Conservation (phyloP, 2,888 invertebrate genomes). For the Clostera curtula region DNA sequence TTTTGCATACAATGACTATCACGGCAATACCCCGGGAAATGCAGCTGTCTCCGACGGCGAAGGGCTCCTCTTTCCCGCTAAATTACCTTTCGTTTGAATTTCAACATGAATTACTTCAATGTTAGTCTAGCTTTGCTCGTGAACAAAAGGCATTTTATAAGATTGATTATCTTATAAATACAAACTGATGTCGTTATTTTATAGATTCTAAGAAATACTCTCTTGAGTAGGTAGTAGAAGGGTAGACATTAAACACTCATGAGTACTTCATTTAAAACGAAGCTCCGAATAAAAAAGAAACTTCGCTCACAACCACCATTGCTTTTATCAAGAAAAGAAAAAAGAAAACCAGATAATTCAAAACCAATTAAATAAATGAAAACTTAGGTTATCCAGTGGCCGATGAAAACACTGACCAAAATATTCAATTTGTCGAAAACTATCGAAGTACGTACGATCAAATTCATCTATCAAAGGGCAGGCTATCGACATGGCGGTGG, state of each 20-base stretch:
- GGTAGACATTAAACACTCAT: no score
- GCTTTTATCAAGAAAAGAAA: no score
- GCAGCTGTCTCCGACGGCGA: slow-evolving; percentile 30
- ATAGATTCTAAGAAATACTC: no score
- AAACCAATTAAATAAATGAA: no score
- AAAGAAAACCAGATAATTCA: no score
- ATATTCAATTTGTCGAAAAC: slow-evolving; percentile 21
- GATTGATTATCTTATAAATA: neutral
- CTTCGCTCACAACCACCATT: no score
- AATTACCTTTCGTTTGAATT: slow-evolving; percentile 23
- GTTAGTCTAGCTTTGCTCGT: slow-evolving; percentile 11
- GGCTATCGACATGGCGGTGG: slow-evolving; percentile 20
- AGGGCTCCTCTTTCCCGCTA: slow-evolving; percentile 14
- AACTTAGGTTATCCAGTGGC: no score
- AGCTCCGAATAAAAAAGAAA: no score
- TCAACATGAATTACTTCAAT: slow-evolving; percentile 18
- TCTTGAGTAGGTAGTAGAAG: no score
- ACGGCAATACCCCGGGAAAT: slow-evolving; percentile 34
- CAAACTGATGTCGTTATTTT: no score
- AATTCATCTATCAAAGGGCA: slow-evolving; percentile 27
- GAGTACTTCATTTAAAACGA: no score
- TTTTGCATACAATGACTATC: slow-evolving; percentile 67
- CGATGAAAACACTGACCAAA: slow-evolving; percentile 3
- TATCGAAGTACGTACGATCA: slow-evolving; percentile 15
- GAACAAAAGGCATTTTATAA: slow-evolving; percentile 16